Base-by-base conservation (phyloP, 1,140 invertebrate genomes). In the Drosophila sturtevanti region DNA sequence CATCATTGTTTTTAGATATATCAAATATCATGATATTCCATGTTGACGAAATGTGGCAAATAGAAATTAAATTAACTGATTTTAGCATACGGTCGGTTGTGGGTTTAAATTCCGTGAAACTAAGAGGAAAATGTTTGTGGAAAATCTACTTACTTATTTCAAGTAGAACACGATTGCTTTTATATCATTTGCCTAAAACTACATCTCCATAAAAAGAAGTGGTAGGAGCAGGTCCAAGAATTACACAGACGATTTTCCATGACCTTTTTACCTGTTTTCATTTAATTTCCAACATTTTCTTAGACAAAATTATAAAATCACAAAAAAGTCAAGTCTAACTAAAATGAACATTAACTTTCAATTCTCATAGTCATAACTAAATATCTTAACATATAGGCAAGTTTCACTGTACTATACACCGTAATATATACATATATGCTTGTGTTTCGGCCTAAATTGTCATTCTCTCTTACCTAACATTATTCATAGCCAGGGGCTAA, bases 211-310 rank as follows among this genome's bases (percentile, higher is more conserved):
- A 27, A 2, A 14, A 7, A 35, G 22, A 18, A 60, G 18, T 14
- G n/a, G 34, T 41, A 6, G 24, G 24, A 24, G 4, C 24, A 24
- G 4, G 24, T 24, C 24, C 24, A 24, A 24, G 24, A 24, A 24
- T 1, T 6, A 31, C 27, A 52, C 55, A 52, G 35, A n/a, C n/a
- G n/a, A n/a, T 51, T 56, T 62, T 51, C 44, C 48, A 35, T 12
- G 18, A 34, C 35, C 58, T 60, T 24, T 66, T 72, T 52, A 54
- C 56, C 68, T 89, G 84, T 89, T 89, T 89, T 89, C 84, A 70
- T 89, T 89, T 89, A 89, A 89, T 89, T 89, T 89, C 59, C 89
- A 89, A 85, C 85, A 89, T 89, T 89, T 89, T 89, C 77, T 80
- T 84, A 84, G 73, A 63, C 63, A 18, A 87, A 89, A 89, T 89